Evolutionary conservation across 2,797 vertebrate species (phyloP), one percentile per base, ranked within the genome.

Genomic region (Falco columbarius): DNA sequence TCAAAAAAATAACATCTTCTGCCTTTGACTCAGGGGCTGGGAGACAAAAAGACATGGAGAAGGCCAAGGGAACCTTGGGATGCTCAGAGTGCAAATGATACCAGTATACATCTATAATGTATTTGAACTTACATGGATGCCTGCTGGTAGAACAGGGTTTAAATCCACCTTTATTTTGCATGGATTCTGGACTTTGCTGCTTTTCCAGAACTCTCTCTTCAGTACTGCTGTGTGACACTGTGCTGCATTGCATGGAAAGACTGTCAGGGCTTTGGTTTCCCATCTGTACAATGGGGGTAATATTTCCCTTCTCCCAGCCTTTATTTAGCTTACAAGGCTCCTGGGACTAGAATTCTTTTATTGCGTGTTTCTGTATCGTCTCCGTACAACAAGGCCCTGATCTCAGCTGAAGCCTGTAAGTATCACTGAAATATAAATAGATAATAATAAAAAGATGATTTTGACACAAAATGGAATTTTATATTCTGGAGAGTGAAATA

Each of bases 391-490:
- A 83, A 74, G 90, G 81, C 58, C 47, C 86, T 36, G 56, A 87
- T 92, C 81, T 89, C 85, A 59, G 79, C 2, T 81, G 84, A 92
- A 97, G 89, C 24, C 84, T 75, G 34, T 68, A 86, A 90, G 86
- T 66, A 93, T 76, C 84, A 36, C 68, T 91, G 84, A 95, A 97
- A 94, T 92, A 94, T 81, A 93, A 77, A 89, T 58, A 91, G 79
- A 95, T 92, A 91, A 90, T 62, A 96, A 92, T 93, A 96, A 94
- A 94, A 93, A 95, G 29, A 93, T 47, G 32, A 68, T 93, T 93
- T 92, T 95, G 96, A 95, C 91, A 93, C 51, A 90, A 92, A 95
- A 95, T 77, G 65, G 80, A 94, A 93, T 96, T 91, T 90, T 62
- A 21, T 93, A 87, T 90, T 92, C 77, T 88, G 74, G 42, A 83